Evolutionary conservation across 1,140 invertebrate genomes (phyloP), one percentile per base, ranked within the genome.

Genomic region (Drosophila takahashii): DNA sequence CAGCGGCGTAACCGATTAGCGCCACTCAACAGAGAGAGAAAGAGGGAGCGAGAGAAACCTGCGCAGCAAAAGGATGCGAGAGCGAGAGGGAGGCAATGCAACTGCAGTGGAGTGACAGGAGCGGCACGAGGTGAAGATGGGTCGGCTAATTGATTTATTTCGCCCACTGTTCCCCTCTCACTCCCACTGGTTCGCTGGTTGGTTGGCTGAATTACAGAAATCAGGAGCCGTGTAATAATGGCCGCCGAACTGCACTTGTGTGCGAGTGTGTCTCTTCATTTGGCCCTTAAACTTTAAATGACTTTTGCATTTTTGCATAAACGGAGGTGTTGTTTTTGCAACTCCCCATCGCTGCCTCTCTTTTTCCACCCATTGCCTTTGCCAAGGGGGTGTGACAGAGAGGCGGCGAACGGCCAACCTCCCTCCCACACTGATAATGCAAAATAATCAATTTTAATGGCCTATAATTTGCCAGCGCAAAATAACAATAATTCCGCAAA

Each of bases 391-490:
- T 34, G 65, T 37, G 41, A 11, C 48, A 48, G 32, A 48, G 47
- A 13, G 37, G 50, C 32, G 61, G 32, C 48, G 11, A 41, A 16
- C 34, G 32, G 53, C 18, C 36, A 48, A 44, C 62, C 45, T 53
- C 77, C 62, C 45, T 53, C 77, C 79, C 71, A 56, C 42, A 29
- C 54, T 27, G 59, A 77, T 86, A 77, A 79, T 84, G 45, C 13
- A 81, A 85, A 74, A 85, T 84, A 85, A 85, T 85, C 81, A 77
- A 85, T 85, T 85, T 85, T 85, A 85, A 85, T 85, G 62, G 77
- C 16, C 81, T 80, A 56, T 85, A 85, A 85, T 85, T 80, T 85
- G 81, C 73, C 22, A 77, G 36, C 71, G 57, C 80, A 77, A 67
- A 84, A 78, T 74, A 85, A 74, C 81, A 73, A 86, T 85, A 61